These are phyloP conservation scores for Clunio marinus DNA, from an alignment of 2,888 invertebrate genomes.

Conservation along the genomic window DNA sequence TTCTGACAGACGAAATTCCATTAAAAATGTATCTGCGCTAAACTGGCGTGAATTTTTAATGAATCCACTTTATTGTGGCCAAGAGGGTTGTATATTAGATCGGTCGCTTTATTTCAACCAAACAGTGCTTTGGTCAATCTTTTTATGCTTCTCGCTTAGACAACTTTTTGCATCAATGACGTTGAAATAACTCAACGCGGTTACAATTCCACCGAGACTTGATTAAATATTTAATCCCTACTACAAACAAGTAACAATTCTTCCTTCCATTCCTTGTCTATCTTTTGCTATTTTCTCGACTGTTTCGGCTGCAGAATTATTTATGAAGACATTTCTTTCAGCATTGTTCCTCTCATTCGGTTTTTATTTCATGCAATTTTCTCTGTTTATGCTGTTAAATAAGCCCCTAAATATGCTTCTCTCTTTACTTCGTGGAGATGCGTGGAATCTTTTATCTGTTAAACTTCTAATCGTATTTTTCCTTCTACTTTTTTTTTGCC, in stretches of 20 bases:
- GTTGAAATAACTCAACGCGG: constrained; percentile 18
- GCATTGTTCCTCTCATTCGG: not conserved
- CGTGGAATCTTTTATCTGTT: constrained; percentile 7
- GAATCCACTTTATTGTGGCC: constrained; percentile 33
- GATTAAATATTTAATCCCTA: constrained; percentile 38
- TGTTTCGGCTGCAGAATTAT: constrained; percentile 20
- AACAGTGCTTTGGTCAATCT: constrained; percentile 13
- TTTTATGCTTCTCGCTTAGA: not conserved
- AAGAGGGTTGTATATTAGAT: constrained; percentile 6
- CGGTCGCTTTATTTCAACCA: not conserved
- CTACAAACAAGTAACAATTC: constrained; percentile 16
- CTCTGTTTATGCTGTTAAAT: constrained; percentile 31
- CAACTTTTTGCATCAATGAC: constrained; percentile 16
- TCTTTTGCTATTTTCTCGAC: not conserved
- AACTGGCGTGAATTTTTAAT: constrained; percentile 37
- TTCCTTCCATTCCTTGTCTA: not conserved
- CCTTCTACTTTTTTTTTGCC: not conserved
- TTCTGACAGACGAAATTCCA: constrained; percentile 36
- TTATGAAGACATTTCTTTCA: constrained; percentile 35
- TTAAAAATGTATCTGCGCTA: constrained; percentile 38
- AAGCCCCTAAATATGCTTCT: constrained; percentile 6
- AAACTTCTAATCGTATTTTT: constrained; percentile 23
- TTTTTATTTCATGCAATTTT: constrained; percentile 36
- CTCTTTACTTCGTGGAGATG: not conserved
- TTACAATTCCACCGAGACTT: constrained; percentile 36